These are phyloP conservation scores for Ophion obscuratus DNA, from an alignment of 2,888 invertebrate genomes.

Conservation along the genomic window DNA sequence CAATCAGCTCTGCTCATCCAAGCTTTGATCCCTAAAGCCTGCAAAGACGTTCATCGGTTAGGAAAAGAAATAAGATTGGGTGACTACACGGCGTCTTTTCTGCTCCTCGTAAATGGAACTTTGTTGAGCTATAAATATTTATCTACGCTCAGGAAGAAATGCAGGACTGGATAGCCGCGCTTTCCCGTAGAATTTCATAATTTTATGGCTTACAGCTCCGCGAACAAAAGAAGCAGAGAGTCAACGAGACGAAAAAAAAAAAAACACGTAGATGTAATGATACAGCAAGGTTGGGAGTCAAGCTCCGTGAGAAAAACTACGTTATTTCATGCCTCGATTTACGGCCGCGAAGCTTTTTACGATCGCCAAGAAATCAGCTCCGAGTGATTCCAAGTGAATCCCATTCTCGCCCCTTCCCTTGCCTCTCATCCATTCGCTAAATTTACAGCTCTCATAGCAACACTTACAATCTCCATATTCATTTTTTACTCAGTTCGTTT, in stretches of 20 bases:
- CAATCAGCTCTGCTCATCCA: neutral
- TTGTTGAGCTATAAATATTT: neutral
- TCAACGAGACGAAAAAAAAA: slow-evolving; percentile 10
- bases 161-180: neutral
- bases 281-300: neutral
- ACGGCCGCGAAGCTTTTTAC: slow-evolving; percentile 26
- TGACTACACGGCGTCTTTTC: neutral
- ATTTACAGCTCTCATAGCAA: neutral
- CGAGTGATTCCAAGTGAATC: slow-evolving; percentile 21
- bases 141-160: neutral
- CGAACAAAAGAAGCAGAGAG: neutral
- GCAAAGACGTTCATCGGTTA: neutral
- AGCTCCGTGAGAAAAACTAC: neutral
- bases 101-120: neutral
- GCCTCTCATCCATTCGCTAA: neutral
- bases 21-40: neutral
- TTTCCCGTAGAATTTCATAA: slow-evolving; percentile 28
- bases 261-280: slow-evolving; percentile 24
- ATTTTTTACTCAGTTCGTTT: neutral
- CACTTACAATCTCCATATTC: neutral
- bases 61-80: neutral
- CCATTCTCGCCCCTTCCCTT: neutral
- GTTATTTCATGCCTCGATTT: slow-evolving; percentile 27
- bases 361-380: slow-evolving; percentile 25
- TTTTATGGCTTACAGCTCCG: slow-evolving; percentile 26